Percentiles rank a stretch among this genome's conserved stretches.
phyloP scores from a whole-genome alignment of 30 jellyfish, hydroid and myxozoan species.

The Turritopsis dohrnii region DNA sequence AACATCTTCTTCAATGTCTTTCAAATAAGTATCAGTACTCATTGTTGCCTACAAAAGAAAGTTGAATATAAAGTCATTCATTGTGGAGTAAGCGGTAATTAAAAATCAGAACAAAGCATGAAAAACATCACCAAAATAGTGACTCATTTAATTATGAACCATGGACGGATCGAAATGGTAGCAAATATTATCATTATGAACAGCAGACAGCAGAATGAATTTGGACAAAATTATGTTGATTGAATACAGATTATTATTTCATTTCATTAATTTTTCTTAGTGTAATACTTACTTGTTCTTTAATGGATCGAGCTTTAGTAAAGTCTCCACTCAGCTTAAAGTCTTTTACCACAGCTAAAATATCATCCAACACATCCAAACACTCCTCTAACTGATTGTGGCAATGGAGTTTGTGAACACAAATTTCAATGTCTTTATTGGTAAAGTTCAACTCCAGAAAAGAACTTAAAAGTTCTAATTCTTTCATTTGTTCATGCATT shows the following conservation, averaged over 20 bases:
- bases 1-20: slow-evolving; percentile 23
- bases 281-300: not conserved
- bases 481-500: not conserved
- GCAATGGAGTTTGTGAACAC: not conserved
- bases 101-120: no score
- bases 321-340: not conserved
- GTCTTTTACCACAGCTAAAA: not conserved
- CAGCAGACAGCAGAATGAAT: no score
- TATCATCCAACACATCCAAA: not conserved
- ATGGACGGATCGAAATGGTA: no score
- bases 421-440: not conserved
- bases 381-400: slow-evolving; percentile 8
- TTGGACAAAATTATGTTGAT: no score
- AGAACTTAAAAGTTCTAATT: not conserved
- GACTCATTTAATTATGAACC: no score
- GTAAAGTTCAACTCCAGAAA: not conserved
- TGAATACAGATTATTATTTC: no score
- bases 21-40: slow-evolving; percentile 5
- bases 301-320: not conserved
- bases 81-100: no score
- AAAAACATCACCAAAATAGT: no score
- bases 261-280: no score
- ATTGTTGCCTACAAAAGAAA: slow-evolving; percentile 4
- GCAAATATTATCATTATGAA: no score
- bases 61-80: no score